Evolutionary conservation across 1,140 invertebrate species (phyloP).

Genomic region (Heliconius himera): DNA sequence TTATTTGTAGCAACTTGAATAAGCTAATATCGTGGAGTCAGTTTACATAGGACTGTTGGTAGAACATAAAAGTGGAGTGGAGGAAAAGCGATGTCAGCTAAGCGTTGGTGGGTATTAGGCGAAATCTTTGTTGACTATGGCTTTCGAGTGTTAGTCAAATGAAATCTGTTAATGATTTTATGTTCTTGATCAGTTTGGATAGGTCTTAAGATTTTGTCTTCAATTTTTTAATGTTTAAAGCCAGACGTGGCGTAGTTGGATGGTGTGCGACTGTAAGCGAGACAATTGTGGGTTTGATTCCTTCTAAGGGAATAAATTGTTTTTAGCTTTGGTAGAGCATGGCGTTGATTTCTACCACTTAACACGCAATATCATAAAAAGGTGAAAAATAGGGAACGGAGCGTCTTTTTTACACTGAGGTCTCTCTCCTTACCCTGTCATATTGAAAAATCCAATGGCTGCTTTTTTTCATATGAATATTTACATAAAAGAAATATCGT

Average conservation of each 20-base stretch:
- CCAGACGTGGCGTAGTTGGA: too few relatives aligned
- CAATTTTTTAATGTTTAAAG: too few relatives aligned
- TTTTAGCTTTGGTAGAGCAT: too few relatives aligned
- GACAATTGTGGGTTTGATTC: not conserved
- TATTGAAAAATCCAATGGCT: too few relatives aligned
- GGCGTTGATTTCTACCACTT: too few relatives aligned
- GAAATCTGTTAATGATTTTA: not conserved
- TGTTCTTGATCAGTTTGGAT: not conserved
- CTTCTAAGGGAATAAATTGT: not conserved
- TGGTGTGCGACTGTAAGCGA: too few relatives aligned
- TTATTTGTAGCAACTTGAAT: constrained; percentile 31
- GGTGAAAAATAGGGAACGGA: too few relatives aligned
- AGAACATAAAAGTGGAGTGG: constrained; percentile 11
- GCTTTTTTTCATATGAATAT: too few relatives aligned
- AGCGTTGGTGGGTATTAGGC: not conserved
- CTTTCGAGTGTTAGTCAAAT: not conserved
- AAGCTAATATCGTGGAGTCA: constrained; percentile 34
- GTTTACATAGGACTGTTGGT: constrained; percentile 34
- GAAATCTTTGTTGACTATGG: not conserved
- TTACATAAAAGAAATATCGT: too few relatives aligned
- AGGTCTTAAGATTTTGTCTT: not conserved
- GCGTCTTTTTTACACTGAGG: too few relatives aligned
- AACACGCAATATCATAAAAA: too few relatives aligned
- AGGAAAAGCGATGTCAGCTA: constrained; percentile 6
- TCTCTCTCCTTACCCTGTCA: too few relatives aligned